Percentiles rank a stretch among this genome's conserved stretches.
These are phyloP conservation scores for Gymnogyps californianus DNA, from an alignment of 2,113 vertebrate species.

Conservation along the genomic window DNA sequence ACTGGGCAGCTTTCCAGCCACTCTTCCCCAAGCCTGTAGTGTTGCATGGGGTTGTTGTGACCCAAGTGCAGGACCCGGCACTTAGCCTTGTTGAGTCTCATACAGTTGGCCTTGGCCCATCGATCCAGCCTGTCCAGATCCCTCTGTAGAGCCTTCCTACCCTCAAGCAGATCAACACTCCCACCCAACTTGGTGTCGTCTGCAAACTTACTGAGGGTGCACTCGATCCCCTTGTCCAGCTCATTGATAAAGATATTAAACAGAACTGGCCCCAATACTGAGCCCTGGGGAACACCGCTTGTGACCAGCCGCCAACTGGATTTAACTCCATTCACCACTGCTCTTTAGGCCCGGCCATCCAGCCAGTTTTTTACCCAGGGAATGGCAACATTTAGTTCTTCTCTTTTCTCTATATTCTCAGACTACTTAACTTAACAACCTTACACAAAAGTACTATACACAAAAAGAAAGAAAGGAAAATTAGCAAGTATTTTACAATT, in stretches of 20 bases:
- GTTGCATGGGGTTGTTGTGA: not conserved
- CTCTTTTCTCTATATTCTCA: not conserved
- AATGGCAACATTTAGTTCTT: not conserved
- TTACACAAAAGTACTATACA: not conserved
- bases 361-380: not conserved
- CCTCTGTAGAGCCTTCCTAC: not conserved
- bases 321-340: not conserved
- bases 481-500: not conserved
- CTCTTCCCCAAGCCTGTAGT: not conserved
- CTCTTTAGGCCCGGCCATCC: not conserved
- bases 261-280: not conserved
- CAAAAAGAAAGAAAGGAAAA: not conserved
- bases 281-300: not conserved
- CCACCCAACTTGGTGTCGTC: too few relatives aligned
- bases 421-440: not conserved
- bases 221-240: not conserved
- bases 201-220: not conserved
- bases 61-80: not conserved
- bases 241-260: not conserved
- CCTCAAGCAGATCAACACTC: not conserved
- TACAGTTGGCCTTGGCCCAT: rapidly evolving
- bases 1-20: not conserved
- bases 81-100: not conserved
- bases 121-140: not conserved
- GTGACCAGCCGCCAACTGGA: rapidly evolving